A percentile compares a stretch with the other conserved stretches of the same genome.
phyloP scores from a whole-genome alignment of 2,888 invertebrate species.

The Monopis laevigella region DNA sequence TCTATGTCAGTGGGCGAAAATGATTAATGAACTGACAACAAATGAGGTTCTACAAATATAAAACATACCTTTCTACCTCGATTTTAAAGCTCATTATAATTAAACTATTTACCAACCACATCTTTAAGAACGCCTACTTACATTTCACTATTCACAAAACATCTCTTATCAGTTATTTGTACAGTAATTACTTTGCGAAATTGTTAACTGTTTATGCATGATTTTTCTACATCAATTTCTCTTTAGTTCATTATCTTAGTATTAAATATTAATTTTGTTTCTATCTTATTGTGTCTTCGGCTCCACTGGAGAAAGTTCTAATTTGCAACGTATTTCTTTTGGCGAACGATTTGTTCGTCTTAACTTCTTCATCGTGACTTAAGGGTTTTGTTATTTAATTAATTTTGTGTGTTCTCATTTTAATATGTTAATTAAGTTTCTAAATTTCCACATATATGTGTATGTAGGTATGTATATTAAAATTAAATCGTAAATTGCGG shows the following conservation, averaged over 20 bases:
- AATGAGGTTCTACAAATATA: neutral
- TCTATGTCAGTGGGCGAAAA: conserved; percentile 18
- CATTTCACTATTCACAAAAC: neutral
- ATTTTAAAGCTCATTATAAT: no score
- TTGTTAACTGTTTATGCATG: neutral
- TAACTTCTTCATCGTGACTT: neutral
- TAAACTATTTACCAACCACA: no score
- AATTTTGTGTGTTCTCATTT: neutral
- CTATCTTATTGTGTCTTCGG: neutral
- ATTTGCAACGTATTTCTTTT: conserved; percentile 3
- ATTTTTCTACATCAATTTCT: conserved; percentile 1
- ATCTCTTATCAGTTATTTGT: conserved; percentile 5
- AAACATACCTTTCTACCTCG: no score
- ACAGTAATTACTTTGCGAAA: conserved; percentile 6
- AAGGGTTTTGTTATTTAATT: neutral
- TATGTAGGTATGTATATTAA: no score
- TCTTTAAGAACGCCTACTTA: conserved; percentile 7
- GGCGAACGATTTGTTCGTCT: neutral
- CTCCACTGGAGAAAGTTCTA: neutral
- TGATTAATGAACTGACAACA: conserved; percentile 21
- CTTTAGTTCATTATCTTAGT: conserved; percentile 3
- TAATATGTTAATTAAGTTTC: neutral
- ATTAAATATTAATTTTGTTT: conserved; percentile 9
- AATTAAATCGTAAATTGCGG: no score
- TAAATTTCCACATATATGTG: no score